Evolutionary conservation across 2,888 invertebrate species (phyloP), one percentile per base, ranked within the genome.

Genomic region (Geophilus truncorum): DNA sequence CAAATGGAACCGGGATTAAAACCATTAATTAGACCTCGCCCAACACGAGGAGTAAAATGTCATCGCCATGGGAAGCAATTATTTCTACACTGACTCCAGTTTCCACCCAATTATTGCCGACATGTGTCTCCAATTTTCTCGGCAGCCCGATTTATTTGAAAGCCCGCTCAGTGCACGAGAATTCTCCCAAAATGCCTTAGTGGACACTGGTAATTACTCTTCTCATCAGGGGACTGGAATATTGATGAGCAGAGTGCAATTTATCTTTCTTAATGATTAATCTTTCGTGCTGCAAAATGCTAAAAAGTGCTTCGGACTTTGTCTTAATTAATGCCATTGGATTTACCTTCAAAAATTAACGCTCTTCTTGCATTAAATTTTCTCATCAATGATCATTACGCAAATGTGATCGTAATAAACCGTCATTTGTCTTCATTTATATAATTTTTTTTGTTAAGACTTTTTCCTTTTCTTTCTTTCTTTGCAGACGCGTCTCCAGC

Each of bases 401-500:
- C 45, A n/a, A 45, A n/a, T 45, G 45, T 45, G 5, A 45, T 45
- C 15, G 12, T 45, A 51, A 51, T 51, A 51, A 51, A 51, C n/a
- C 18, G 18, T 51, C 51, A 18, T 51, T 51, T 51, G 51, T 51
- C 51, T 51, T 51, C 51, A 51, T 51, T 51, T 51, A 21, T 21
- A 51, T 51, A 7, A n/a, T n/a, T 51, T 40, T 40, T 40, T n/a
- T 40, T 40, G 1, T 57, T 57, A 7, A 57, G n/a, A 57, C n/a
- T 7, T 77, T 34, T 2, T 77, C n/a, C 5, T 77, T 34, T 1
- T 40, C 23, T 45, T 25, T 18, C 40, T 18, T 40, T 45, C 9
- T 9, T 25, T 12, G 7, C 32, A 82, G 82, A 82, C 40, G 80
- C 82, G 3, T 51, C 76, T 3, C 82, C 82, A 7, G 81, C 70